These are phyloP conservation scores for Drosophila paranaensis DNA, from an alignment of 2,888 invertebrate species.

Conservation along the genomic window DNA sequence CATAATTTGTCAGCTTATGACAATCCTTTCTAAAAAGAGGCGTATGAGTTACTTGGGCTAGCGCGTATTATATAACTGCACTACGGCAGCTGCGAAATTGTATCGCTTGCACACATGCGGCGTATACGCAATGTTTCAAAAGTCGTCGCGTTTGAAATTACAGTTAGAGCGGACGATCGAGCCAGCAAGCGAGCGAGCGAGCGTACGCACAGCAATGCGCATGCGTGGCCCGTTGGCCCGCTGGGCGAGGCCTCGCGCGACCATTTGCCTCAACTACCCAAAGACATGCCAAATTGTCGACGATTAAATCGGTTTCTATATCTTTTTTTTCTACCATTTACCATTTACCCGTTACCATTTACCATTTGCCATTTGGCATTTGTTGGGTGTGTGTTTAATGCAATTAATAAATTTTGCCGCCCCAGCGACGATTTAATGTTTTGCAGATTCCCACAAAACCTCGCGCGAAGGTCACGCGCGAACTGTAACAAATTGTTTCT, in stretches of 20 bases:
- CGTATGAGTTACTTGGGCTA: conserved; percentile 62
- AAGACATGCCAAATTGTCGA: conserved; percentile 55
- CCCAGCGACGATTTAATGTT: conserved; percentile 23
- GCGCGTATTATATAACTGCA: conserved; percentile 61
- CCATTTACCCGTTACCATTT: conserved; percentile 5
- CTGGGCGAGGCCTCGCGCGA: conserved; percentile 32
- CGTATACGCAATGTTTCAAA: conserved; percentile 76
- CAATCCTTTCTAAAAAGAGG: conserved; percentile 68
- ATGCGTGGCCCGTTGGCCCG: conserved; percentile 36
- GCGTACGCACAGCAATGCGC: conserved; percentile 73
- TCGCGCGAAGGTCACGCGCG: conserved; percentile 42
- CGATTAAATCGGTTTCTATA: conserved; percentile 31
- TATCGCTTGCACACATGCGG: conserved; percentile 57
- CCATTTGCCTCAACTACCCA: conserved; percentile 15
- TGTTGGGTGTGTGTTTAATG: conserved; percentile 46
- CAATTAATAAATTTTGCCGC: conserved; percentile 52
- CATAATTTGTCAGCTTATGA: conserved; percentile 51
- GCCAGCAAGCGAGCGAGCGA: conserved; percentile 20
- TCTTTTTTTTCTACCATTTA: conserved; percentile 2
- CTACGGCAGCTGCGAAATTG: conserved; percentile 45
- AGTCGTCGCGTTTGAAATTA: conserved; percentile 68
- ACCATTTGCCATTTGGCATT: conserved; percentile 9
- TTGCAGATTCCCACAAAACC: conserved; percentile 26
- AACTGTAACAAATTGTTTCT: conserved; percentile 49
- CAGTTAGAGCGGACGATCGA: conserved; percentile 52